phyloP scores from a whole-genome alignment of 1,140 invertebrate genomes.

The Brachystomella parvula region DNA sequence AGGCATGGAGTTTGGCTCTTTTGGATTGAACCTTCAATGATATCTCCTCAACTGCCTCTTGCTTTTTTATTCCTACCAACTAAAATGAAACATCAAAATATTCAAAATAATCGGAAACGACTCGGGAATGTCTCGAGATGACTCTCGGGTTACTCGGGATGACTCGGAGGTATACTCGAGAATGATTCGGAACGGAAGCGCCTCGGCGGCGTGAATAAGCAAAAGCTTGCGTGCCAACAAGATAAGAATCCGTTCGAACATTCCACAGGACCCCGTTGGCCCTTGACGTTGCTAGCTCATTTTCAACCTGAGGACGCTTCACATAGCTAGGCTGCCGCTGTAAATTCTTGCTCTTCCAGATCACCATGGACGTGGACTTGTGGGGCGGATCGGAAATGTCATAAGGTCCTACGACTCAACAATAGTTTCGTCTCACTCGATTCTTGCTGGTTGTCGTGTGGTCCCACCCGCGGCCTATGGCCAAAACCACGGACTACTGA shows the following conservation, averaged over 20 bases:
- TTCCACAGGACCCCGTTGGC: too few relatives aligned
- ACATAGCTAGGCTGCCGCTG: background rate
- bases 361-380: constrained; percentile 23
- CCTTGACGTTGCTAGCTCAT: background rate
- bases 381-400: background rate
- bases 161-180: too few relatives aligned
- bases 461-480: constrained; percentile 12
- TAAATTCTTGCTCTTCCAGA: background rate
- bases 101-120: too few relatives aligned
- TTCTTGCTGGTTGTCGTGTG: constrained; percentile 27
- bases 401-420: background rate
- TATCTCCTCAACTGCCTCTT: too few relatives aligned
- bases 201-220: too few relatives aligned
- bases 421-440: constrained; percentile 12
- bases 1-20: background rate
- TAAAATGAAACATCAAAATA: too few relatives aligned
- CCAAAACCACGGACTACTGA: constrained; percentile 9
- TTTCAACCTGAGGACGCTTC: constrained; percentile 2
- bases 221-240: too few relatives aligned
- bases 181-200: too few relatives aligned
- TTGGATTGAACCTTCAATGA: background rate
- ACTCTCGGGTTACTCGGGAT: too few relatives aligned
- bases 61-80: too few relatives aligned
- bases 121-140: too few relatives aligned
- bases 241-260: too few relatives aligned